phyloP scores from a whole-genome alignment of 2,113 vertebrate species.

The Rhea americana region DNA sequence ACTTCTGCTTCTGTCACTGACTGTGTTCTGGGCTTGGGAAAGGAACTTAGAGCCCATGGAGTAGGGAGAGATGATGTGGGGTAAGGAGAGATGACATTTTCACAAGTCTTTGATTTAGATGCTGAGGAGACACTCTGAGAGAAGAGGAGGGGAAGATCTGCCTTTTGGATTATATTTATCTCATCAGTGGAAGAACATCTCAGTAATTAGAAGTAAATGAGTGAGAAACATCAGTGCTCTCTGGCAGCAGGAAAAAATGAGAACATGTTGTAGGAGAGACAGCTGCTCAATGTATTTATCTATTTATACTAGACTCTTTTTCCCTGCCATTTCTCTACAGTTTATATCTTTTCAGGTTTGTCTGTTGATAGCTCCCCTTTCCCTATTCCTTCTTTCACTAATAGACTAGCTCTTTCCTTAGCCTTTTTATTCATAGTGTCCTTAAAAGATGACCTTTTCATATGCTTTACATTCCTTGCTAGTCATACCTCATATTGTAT shows the following conservation, averaged over 20 bases:
- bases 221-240: conserved; percentile 25
- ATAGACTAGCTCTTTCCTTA: not conserved
- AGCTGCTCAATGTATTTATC: conserved; percentile 6
- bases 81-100: not conserved
- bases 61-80: not conserved
- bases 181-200: conserved; percentile 8
- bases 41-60: rapidly evolving
- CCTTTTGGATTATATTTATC: conserved; percentile 24
- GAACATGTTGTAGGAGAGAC: not conserved
- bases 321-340: not conserved
- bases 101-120: not conserved
- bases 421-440: not conserved
- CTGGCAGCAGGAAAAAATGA: conserved; percentile 26
- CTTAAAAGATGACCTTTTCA: not conserved
- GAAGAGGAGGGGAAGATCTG: not conserved
- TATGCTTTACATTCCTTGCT: not conserved
- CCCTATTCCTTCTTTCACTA: not conserved
- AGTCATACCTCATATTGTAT: not conserved
- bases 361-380: not conserved
- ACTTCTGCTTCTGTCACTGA: not conserved
- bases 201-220: conserved; percentile 48
- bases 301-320: not conserved
- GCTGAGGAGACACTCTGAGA: not conserved
- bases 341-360: not conserved
- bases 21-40: not conserved